Base-by-base conservation (phyloP, 2,113 vertebrate species). In the Semicossyphus pulcher region DNA sequence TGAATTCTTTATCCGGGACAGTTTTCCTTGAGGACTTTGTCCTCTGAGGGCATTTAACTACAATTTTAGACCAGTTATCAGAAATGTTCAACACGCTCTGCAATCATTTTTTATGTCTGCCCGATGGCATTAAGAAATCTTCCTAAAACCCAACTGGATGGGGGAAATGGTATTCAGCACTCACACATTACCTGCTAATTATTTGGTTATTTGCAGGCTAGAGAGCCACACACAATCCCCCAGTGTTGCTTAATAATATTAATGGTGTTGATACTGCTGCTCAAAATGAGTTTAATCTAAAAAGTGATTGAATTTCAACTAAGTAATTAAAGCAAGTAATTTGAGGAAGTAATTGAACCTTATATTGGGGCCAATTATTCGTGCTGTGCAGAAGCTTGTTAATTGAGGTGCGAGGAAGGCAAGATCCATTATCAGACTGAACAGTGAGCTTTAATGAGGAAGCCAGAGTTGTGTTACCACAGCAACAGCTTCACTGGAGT, bases 301-400 rank as follows among this genome's bases (percentile, higher is more conserved):
- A 82, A 78, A 68, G 59, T 63, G 44, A 87, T 79, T 86, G 56
- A 72, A 84, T 68, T 86, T 84, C 70, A 71, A 78, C 53, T 67
- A 78, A 77, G 72, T 82, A 87, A 84, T 88, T 80, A 81, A 88
- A 81, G 74, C 34, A 44, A 83, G 80, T 84, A 74, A 88, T 90
- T 87, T 84, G 71, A 81, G 76, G 42, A 76, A 28, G 67, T 81
- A 83, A 84, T 81, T 79, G 51, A 88, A 78, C 79, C 34, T 67
- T 70, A 72, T 66, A 69, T 26, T 71, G 53, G 48, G 51, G 23
- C 65, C 52, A 84, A 59, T 84, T 80, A 80, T 64, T 78, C 9
- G 29, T 48, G 75, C 44, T 63, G 47, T 71, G 72, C 54, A 36
- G 62, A 58, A 79, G 70, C 67, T 64, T 73, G 72, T 70, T 83